phyloP scores from a whole-genome alignment of 2,113 vertebrate species.

The Formicarius rufipectus region DNA sequence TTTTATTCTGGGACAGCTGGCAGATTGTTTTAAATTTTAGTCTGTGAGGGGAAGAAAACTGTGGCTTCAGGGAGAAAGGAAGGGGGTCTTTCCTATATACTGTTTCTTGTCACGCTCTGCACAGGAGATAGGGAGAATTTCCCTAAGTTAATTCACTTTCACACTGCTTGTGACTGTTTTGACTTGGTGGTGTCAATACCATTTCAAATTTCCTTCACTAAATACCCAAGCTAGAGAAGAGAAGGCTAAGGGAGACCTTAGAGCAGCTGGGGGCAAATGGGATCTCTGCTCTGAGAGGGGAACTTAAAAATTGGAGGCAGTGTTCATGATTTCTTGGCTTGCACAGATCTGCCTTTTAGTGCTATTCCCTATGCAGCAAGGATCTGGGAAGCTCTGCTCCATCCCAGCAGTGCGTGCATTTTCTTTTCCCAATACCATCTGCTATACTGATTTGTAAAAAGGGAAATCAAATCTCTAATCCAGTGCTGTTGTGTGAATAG shows the following conservation, averaged over 20 bases:
- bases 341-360: background rate
- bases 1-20: background rate
- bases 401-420: background rate
- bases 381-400: background rate
- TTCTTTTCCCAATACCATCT: constrained; percentile 40
- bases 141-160: background rate
- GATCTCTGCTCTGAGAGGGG: background rate
- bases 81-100: background rate
- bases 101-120: background rate
- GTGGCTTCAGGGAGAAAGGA: background rate
- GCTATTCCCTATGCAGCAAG: background rate
- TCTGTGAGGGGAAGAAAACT: background rate
- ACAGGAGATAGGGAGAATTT: accelerated
- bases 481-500: constrained; percentile 6
- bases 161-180: background rate
- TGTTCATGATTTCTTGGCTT: constrained; percentile 34
- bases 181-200: background rate
- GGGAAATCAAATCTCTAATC: constrained; percentile 30
- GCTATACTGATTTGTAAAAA: constrained; percentile 25
- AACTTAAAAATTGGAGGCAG: background rate
- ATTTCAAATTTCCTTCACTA: background rate
- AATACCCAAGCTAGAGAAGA: background rate
- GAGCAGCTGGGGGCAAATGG: background rate
- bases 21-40: background rate
- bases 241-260: background rate